These are phyloP conservation scores for Magallana nippona DNA, from an alignment of 2,888 invertebrate genomes.

Conservation along the genomic window DNA sequence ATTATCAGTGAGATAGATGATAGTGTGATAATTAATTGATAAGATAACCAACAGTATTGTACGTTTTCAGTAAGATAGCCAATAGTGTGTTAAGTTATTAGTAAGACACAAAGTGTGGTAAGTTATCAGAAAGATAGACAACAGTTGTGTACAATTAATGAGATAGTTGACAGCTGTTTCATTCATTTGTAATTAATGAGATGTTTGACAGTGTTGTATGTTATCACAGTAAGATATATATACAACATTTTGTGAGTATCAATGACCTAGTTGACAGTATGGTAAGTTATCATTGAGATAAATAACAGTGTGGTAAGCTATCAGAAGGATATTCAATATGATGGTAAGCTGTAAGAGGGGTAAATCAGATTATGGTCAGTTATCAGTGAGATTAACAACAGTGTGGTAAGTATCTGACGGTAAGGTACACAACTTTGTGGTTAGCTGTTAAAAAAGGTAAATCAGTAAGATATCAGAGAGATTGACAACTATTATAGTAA, in stretches of 20 bases:
- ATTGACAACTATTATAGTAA: too few species aligned
- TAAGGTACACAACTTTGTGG: constrained; percentile 89
- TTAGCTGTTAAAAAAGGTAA: constrained; percentile 81
- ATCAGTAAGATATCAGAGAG: too few species aligned
- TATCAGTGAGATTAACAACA: too few species aligned
- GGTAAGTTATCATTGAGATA: constrained; percentile 84
- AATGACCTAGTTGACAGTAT: too few species aligned
- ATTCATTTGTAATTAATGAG: not conserved
- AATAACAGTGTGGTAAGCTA: constrained; percentile 84
- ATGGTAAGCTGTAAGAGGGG: too few species aligned
- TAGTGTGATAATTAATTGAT: not conserved
- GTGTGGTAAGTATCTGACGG: constrained; percentile 68
- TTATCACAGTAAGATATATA: too few species aligned
- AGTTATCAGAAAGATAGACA: constrained; percentile 87
- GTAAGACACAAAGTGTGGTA: constrained; percentile 82
- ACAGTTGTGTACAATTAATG: constrained; percentile 84
- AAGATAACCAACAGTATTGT: not conserved
- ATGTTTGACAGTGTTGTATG: not conserved
- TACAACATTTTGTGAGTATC: too few species aligned
- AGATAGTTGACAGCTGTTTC: too few species aligned
- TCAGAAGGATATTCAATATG: too few species aligned
- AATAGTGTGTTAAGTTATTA: constrained; percentile 79
- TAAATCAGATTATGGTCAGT: too few species aligned
- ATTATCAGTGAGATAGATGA: constrained; percentile 80
- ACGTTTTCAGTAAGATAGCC: too few species aligned